Percentiles rank a stretch among this genome's conserved stretches.
These are phyloP conservation scores for Nematopogon swammerdamellus DNA, from an alignment of 2,888 invertebrate genomes.

Conservation along the genomic window DNA sequence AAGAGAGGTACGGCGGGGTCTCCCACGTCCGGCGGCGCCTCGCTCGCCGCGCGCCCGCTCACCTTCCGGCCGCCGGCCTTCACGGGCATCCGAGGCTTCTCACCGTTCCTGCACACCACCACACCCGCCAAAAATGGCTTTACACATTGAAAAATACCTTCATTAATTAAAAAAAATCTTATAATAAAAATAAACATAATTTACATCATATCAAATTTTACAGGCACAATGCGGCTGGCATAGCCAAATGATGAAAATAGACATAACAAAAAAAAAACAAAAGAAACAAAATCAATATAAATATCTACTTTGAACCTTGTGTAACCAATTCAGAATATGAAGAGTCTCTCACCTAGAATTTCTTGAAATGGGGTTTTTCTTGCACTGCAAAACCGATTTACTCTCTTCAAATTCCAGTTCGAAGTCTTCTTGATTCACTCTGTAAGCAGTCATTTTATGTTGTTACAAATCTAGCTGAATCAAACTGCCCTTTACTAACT, in stretches of 20 bases:
- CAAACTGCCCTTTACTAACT: constrained; percentile 5
- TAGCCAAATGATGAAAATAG: too few relatives aligned
- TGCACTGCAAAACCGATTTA: constrained; percentile 72
- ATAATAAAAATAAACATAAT: too few relatives aligned
- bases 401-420: constrained; percentile 91
- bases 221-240: too few relatives aligned
- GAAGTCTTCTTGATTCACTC: constrained; percentile 83
- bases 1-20: constrained; percentile 34
- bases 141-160: too few relatives aligned
- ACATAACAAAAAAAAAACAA: too few relatives aligned
- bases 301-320: too few relatives aligned
- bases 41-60: constrained; percentile 22
- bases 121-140: too few relatives aligned
- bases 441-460: constrained; percentile 22
- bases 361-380: constrained; percentile 58
- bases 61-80: constrained; percentile 50
- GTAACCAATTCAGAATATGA: too few relatives aligned
- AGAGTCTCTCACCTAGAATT: constrained; percentile 31
- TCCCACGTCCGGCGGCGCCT: too few relatives aligned
- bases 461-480: constrained; percentile 1
- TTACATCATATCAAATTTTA: too few relatives aligned
- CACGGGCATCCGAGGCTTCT: constrained; percentile 81
- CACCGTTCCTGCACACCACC: constrained; percentile 48
- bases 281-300: too few relatives aligned
- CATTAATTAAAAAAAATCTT: too few relatives aligned